Conservation (phyloP, 2,888 invertebrate genomes). For the Escarpia spicata region DNA sequence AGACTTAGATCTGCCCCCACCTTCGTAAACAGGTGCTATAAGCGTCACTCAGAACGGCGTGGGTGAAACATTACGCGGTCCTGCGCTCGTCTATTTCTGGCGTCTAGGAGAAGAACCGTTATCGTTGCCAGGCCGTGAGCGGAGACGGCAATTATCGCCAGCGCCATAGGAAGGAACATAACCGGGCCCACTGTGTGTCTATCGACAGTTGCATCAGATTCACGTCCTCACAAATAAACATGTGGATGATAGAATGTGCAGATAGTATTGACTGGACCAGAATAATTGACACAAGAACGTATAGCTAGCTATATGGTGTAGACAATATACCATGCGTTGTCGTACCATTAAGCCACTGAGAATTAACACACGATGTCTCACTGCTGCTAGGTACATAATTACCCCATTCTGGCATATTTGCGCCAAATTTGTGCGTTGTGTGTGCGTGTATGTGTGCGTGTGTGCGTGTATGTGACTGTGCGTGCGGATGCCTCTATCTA, state of each 20-base stretch:
- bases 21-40: conserved; percentile 10
- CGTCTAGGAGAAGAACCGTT: neutral
- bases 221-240: neutral
- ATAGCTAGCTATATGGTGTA: too few relatives aligned
- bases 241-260: neutral
- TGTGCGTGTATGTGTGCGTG: too few relatives aligned
- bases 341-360: neutral
- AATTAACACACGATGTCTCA: too few relatives aligned
- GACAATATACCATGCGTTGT: neutral
- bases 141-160: neutral
- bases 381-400: too few relatives aligned
- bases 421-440: too few relatives aligned
- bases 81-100: neutral
- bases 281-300: neutral
- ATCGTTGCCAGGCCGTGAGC: neutral
- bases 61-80: neutral
- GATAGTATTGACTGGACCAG: neutral
- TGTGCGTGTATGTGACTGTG: too few relatives aligned
- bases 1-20: neutral
- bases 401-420: too few relatives aligned
- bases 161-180: neutral
- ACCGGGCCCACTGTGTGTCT: neutral
- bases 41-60: neutral
- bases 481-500: too few relatives aligned
- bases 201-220: neutral